A percentile compares a stretch with the other conserved stretches of the same genome.
These are phyloP conservation scores for Reinhardtius hippoglossoides DNA, from an alignment of 2,113 vertebrate genomes.

Conservation along the genomic window DNA sequence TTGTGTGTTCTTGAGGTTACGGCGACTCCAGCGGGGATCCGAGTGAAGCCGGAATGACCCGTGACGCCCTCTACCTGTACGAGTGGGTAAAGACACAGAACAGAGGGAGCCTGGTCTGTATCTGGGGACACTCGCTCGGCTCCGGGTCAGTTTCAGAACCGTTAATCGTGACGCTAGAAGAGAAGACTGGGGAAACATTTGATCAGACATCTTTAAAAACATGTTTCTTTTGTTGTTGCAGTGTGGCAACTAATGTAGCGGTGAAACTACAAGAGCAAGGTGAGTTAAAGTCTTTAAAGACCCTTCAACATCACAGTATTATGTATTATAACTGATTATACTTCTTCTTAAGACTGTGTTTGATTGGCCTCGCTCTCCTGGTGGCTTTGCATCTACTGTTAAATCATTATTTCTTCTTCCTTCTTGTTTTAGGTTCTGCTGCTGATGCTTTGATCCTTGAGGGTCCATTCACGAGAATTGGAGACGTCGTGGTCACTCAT, in stretches of 20 bases:
- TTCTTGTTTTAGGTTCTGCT: conserved; percentile 40
- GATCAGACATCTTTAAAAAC: background rate
- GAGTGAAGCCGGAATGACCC: conserved; percentile 86
- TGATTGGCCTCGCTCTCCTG: background rate
- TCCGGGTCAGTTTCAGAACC: conserved; percentile 81
- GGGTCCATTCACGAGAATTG: conserved; percentile 84
- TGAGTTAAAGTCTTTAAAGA: conserved; percentile 47
- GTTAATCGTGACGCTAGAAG: background rate
- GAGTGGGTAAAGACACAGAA: conserved; percentile 85
- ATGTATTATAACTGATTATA: too few species aligned
- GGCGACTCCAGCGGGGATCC: conserved; percentile 88
- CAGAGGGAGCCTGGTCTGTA: conserved; percentile 72
- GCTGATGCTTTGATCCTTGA: conserved; percentile 85
- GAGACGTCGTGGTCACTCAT: conserved; percentile 68
- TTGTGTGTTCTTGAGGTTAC: conserved; percentile 79
- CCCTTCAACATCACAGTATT: too few species aligned
- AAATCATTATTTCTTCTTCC: too few species aligned
- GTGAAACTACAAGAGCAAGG: conserved; percentile 86
- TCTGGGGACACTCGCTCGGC: conserved; percentile 93
- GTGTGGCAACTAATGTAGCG: conserved; percentile 88
- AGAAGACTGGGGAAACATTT: too few species aligned
- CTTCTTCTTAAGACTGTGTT: too few species aligned
- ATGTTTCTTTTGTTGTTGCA: conserved; percentile 49
- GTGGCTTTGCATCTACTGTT: too few species aligned
- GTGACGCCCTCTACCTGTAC: conserved; percentile 84